Conservation (phyloP, 2,113 vertebrate species). For the Podocnemis expansa region DNA sequence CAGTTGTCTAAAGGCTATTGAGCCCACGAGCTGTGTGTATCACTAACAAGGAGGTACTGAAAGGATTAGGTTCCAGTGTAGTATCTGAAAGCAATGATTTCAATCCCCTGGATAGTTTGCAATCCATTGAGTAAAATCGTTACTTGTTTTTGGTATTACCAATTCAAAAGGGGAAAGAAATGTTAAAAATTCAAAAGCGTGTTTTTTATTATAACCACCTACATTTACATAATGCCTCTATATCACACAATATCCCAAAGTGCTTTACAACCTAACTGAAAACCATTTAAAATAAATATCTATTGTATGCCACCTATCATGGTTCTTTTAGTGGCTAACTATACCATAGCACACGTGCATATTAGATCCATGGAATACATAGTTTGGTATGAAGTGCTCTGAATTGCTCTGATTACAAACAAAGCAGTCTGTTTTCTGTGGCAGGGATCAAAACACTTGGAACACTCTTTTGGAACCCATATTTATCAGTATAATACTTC, state of each 20-base stretch:
- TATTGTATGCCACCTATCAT: not conserved
- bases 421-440: not conserved
- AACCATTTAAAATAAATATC: not conserved
- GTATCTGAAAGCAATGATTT: constrained; percentile 30
- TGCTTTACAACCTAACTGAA: not conserved
- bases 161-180: constrained; percentile 23
- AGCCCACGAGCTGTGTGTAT: constrained; percentile 13
- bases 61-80: not conserved
- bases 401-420: not conserved
- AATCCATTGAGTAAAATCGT: constrained; percentile 11
- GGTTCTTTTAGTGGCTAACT: not conserved
- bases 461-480: not conserved
- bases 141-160: not conserved
- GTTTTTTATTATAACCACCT: not conserved
- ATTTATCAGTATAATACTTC: not conserved
- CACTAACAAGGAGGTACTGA: constrained; percentile 50
- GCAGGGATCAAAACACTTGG: not conserved
- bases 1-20: not conserved
- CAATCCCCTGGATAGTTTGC: constrained; percentile 31
- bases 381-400: not conserved
- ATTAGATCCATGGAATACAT: not conserved
- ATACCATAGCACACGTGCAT: not conserved
- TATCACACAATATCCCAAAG: not conserved
- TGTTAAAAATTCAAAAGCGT: not conserved
- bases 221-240: not conserved